Conservation (phyloP, 2,113 vertebrate genomes). For the Xiphophorus hellerii region DNA sequence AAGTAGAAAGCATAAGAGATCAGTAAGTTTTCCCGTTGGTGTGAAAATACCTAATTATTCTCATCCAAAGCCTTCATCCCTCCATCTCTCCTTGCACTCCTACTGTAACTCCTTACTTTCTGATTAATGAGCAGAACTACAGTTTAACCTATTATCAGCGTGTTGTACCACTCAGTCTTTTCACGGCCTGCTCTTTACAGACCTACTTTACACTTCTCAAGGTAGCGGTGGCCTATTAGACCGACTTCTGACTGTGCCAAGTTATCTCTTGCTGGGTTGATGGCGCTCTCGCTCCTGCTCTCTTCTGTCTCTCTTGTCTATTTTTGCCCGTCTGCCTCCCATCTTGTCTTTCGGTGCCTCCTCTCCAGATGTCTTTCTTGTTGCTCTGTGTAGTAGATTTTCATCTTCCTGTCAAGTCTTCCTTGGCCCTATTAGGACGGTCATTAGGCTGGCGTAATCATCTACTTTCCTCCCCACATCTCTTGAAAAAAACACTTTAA, state of each 20-base stretch:
- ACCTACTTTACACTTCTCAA: conserved; percentile 69
- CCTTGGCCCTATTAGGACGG: neutral
- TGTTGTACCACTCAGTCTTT: conserved; percentile 64
- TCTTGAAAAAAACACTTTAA: too few species aligned
- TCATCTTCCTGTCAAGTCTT: neutral
- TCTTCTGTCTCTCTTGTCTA: conserved; percentile 7
- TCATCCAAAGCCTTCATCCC: conserved; percentile 37
- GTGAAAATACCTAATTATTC: conserved; percentile 53
- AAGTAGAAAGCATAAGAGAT: conserved; percentile 13
- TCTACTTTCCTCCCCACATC: too few species aligned
- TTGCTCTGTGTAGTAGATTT: conserved; percentile 7
- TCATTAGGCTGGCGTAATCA: too few species aligned
- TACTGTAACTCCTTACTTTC: conserved; percentile 32
- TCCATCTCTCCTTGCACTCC: conserved; percentile 53
- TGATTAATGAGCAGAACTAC: conserved; percentile 68
- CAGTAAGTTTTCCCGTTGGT: conserved; percentile 30
- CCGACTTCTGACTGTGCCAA: conserved; percentile 28
- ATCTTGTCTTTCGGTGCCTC: conserved; percentile 17
- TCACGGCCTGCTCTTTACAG: conserved; percentile 61
- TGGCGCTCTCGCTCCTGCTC: conserved; percentile 15
- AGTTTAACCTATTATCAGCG: conserved; percentile 65
- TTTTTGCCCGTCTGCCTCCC: conserved; percentile 16
- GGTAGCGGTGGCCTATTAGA: conserved; percentile 62
- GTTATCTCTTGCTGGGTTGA: conserved; percentile 26
- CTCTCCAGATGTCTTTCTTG: conserved; percentile 27